These are phyloP conservation scores for Drosophila ustulata DNA, from an alignment of 2,888 invertebrate genomes.

Conservation along the genomic window DNA sequence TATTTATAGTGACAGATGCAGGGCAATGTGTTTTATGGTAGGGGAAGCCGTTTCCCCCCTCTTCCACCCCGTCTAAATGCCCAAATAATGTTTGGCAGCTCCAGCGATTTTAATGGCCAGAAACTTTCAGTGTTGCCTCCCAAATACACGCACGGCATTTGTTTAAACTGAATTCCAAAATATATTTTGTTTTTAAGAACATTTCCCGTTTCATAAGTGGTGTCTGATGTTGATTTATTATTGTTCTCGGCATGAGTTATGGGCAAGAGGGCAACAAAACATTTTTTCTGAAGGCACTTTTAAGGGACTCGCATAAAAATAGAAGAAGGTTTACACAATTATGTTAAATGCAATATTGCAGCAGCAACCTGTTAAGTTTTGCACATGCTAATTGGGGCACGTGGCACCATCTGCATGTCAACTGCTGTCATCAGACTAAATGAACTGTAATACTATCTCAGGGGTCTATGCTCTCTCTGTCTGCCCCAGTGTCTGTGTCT, in stretches of 20 bases:
- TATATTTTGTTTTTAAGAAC: constrained; percentile 18
- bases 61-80: constrained; percentile 6
- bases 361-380: constrained; percentile 3
- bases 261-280: neutral
- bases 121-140: constrained; percentile 55
- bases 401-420: constrained; percentile 45
- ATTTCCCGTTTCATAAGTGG: constrained; percentile 41
- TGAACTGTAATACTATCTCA: constrained; percentile 31
- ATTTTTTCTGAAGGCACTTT: neutral
- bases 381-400: constrained; percentile 44
- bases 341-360: neutral
- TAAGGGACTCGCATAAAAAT: neutral
- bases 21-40: constrained; percentile 62
- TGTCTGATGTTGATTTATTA: constrained; percentile 49
- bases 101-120: constrained; percentile 52
- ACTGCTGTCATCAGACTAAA: constrained; percentile 37
- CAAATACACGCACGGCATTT: constrained; percentile 25
- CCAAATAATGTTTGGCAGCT: constrained; percentile 28
- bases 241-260: constrained; percentile 38
- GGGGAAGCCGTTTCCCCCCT: too few relatives aligned
- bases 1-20: constrained; percentile 77
- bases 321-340: neutral
- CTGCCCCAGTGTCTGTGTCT: constrained; percentile 7
- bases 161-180: constrained; percentile 37
- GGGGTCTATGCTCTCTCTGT: constrained; percentile 6